Base-by-base conservation (phyloP, 2,113 vertebrate species). In the Willisornis vidua region DNA sequence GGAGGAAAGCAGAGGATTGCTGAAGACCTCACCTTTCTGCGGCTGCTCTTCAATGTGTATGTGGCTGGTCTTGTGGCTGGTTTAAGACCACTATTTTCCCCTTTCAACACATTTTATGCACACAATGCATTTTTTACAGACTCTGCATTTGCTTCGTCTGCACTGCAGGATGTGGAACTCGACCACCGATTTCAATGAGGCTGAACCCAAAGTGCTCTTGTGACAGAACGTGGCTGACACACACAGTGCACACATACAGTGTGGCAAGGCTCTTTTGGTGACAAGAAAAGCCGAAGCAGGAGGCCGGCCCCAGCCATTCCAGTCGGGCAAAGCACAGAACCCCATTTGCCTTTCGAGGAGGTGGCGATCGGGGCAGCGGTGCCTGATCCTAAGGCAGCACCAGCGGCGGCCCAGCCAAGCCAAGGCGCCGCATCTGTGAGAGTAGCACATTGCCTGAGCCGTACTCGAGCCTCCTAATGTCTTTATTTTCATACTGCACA, bases 361-460 rank as follows among this genome's bases (percentile, higher is more conserved):
- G 46, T 5, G 1, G 31, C 1, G 4, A 65, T 24, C 26, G 1
- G 0, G 12, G 8, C 13, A 25, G 49, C 14, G 24, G 49, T 26
- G 19, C 18, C 16, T 7, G 45, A 46, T 46, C 45, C 45, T 46
- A 46, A 46, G 45, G 45, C 45, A 46, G 19, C 45, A 46, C 25
- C 66, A 22, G 45, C 1, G 0, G 33, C 4, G 1, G 25, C 83
- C 14, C 67, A 24, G 9, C 31, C 57, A 35, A 35, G 28, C 28
- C 8, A 3, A 29, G 45, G 22, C 0, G 4, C 19, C 1, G 1
- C 4, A 9, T 6, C 51, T 3, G 0, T 23, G 29, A 29, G 48
- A 33, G 17, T 19, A 45, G 12, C 10, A 33, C 8, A 5, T 31
- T 19, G 23, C 45, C 33, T 14, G 52, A 14, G 26, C 51, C 1